Evolutionary conservation across 2,888 invertebrate species (phyloP), one percentile per base, ranked within the genome.

Genomic region (Nomada fucata): DNA sequence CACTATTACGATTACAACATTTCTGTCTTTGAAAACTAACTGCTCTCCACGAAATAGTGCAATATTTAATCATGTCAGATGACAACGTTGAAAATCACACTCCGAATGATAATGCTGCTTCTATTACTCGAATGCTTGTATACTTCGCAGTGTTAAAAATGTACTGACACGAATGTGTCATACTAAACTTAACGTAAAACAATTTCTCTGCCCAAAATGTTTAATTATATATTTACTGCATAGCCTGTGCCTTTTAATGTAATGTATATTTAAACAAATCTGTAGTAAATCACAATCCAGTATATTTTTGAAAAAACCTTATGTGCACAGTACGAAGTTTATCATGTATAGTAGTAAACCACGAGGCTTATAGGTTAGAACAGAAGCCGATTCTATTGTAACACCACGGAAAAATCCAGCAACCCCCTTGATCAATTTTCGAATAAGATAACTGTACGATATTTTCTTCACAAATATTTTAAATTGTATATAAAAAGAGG

Each of bases 281-380:
- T 11, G 50, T 53, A 29, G 15, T 23, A 52, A 42, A 18, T 29
- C 15, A 55, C 20, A 26, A 20, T 18, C 9, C 0, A 61, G 55
- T 1, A 18, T 18, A 42, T 72, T 55, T 44, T 20, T 64, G 2
- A 7, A 55, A 70, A 47, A 57, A 77, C 65, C 18, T 18, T 76
- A 9, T 42, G 42, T 64, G 47, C 47, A 47, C 23, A 57, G 13
- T 26, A 4, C 29, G 23, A 82, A 44, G 11, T 55, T 42, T 64
- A 64, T 11, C 29, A 47, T 18, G 10, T 57, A 47, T 15, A 71
- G 55, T 10, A 29, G 61, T 18, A 61, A 53, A 53, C 18, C 60
- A 57, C 26, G 18, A 65, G 75, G 47, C 23, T 78, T 77, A 29
- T 69, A 85, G 81, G 84, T 78, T 85, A 84, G 72, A 61, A 53